Evolutionary conservation across 53 echinoderm and acorn worm genomes (phyloP), one percentile per base, ranked within the genome.

Genomic region (Antedon mediterranea): DNA sequence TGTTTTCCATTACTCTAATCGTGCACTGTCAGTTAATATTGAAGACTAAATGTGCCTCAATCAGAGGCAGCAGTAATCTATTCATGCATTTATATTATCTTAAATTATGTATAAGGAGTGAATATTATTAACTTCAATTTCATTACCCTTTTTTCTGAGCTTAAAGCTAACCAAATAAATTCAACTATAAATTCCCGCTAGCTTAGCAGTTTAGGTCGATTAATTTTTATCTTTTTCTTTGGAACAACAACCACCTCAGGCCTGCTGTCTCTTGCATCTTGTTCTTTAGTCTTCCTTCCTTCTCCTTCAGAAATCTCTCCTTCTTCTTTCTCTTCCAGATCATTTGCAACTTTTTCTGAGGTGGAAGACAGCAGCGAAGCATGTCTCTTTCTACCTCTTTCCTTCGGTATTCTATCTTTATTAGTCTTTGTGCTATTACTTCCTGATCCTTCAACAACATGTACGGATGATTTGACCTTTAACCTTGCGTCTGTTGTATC

Each of bases 201-300:
- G 23, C 57, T 57, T 57, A 82, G 82, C 43, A 82, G 79, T 71
- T 86, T 82, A 15, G 82, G 86, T 9, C 86, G 74, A 78, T 86
- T 86, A 32, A 86, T 86, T 73, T 86, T 86, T 15, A 86, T 75
- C 75, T 82, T 86, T 33, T 86, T 86, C 30, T 82, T 82, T 20
- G 86, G 86, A 34, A 78, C 82, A 0, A 76, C 75, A 28, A 82
- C 86, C n/a, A 82, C n/a, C n/a, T n/a, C n/a, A n/a, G n/a, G n/a
- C n/a, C 76, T 75, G 32, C 77, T 86, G 13, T 44, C 11, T 23
- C 57, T 57, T 1, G 26, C 57, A 13, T 57, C 57, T 26, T 57
- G 71, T 71, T 72, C 27, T 32, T 81, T 76, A 41, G 30, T 43
- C 37, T 32, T 76, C 81, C 9, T 80, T 76, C 31, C 15, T 77